Conservation (phyloP, 2,797 vertebrate genomes). For the Carapus acus region DNA sequence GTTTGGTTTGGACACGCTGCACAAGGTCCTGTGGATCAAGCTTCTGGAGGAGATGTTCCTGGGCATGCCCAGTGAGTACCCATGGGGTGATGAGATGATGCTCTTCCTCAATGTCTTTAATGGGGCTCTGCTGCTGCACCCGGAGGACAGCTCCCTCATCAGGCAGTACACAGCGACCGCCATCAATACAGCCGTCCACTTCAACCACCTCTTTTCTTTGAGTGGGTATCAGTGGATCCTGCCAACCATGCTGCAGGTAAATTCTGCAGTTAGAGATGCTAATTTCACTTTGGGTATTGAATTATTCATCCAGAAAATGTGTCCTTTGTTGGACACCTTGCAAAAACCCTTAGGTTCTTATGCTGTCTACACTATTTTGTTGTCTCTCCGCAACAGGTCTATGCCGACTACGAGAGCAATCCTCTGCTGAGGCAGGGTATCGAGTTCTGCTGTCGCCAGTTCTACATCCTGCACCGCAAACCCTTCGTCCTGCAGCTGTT, state of each 20-base stretch:
- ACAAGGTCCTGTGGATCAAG: conserved; percentile 98
- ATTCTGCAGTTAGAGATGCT: too few relatives aligned
- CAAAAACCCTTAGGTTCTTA: too few relatives aligned
- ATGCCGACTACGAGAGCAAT: conserved; percentile 95
- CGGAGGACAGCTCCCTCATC: conserved; percentile 92
- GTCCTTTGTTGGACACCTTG: too few relatives aligned
- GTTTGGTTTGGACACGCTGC: conserved; percentile 94
- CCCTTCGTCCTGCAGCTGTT: conserved; percentile 96
- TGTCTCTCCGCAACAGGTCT: conserved; percentile 74
- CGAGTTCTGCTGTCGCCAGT: conserved; percentile 95
- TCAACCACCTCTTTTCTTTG: conserved; percentile 98
- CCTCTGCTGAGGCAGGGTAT: conserved; percentile 89
- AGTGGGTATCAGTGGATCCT: conserved; percentile 99
- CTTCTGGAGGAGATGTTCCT: conserved; percentile 98
- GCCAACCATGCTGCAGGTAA: conserved; percentile 96
- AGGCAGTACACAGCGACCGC: conserved; percentile 94
- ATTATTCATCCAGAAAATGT: too few relatives aligned
- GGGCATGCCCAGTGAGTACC: conserved; percentile 98
- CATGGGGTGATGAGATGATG: conserved; percentile 99
- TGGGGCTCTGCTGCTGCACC: conserved; percentile 91
- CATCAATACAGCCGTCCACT: conserved; percentile 97
- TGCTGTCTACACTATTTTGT: too few relatives aligned
- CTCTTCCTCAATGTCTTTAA: conserved; percentile 97
- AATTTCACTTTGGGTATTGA: too few relatives aligned
- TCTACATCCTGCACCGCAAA: conserved; percentile 95